Evolutionary conservation across 2,888 invertebrate species (phyloP).

Genomic region (Nemapogon koenigi): DNA sequence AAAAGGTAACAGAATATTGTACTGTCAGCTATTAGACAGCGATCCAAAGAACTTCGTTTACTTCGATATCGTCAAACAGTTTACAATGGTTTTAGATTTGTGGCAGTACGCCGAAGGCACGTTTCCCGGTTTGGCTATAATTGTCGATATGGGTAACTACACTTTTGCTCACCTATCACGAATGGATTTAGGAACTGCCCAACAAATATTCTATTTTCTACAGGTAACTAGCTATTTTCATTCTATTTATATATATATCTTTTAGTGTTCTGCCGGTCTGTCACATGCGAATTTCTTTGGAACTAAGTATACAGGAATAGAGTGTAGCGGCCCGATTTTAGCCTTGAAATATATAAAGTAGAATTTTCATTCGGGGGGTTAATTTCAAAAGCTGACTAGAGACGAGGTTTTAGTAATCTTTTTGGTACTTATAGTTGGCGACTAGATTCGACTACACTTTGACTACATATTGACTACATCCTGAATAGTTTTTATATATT

Average conservation of each 20-base stretch:
- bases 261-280: too few relatives aligned
- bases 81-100: constrained; percentile 36
- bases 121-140: constrained; percentile 62
- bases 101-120: constrained; percentile 63
- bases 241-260: too few relatives aligned
- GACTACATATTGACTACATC: too few relatives aligned
- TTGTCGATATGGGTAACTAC: constrained; percentile 70
- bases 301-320: too few relatives aligned
- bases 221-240: constrained; percentile 43
- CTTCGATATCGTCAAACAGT: constrained; percentile 38
- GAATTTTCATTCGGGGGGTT: too few relatives aligned
- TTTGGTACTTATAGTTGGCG: too few relatives aligned
- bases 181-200: constrained; percentile 67
- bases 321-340: neutral
- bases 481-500: too few relatives aligned
- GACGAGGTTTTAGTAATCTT: too few relatives aligned
- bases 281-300: too few relatives aligned
- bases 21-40: constrained; percentile 57
- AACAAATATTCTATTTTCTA: constrained; percentile 71
- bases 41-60: constrained; percentile 66
- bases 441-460: too few relatives aligned
- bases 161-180: constrained; percentile 70
- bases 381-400: too few relatives aligned
- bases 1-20: constrained; percentile 59
- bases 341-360: too few relatives aligned